Evolutionary conservation across 2,888 invertebrate genomes (phyloP).

Genomic region (Liodrosophila aerea): DNA sequence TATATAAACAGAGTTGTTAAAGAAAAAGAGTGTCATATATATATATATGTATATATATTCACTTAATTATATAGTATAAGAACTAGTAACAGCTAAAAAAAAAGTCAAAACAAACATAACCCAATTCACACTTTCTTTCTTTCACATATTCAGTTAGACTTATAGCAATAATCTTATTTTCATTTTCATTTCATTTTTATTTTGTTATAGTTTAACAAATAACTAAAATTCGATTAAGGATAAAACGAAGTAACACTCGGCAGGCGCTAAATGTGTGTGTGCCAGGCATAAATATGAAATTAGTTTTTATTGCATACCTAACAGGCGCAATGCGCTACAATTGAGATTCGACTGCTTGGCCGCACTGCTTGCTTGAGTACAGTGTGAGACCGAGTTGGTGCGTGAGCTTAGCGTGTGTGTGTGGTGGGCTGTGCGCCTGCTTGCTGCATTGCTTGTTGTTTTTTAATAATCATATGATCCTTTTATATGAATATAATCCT

Average conservation of each 20-base stretch:
- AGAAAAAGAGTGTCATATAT: conserved; percentile 25
- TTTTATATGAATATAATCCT: conserved; percentile 19
- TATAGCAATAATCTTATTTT: conserved; percentile 11
- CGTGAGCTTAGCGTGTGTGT: background rate
- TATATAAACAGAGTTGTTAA: conserved; percentile 7
- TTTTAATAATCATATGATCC: conserved; percentile 13
- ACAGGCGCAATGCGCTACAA: conserved; percentile 34
- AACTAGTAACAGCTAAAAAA: conserved; percentile 40
- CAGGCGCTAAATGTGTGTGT: conserved; percentile 55
- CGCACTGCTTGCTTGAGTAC: conserved; percentile 7
- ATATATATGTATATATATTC: conserved; percentile 1
- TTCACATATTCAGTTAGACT: conserved; percentile 26
- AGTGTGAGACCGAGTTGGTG: conserved; percentile 8
- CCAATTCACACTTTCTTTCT: conserved; percentile 36
- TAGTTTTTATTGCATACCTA: conserved; percentile 37
- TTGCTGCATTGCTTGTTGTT: conserved; percentile 25
- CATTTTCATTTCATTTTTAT: conserved; percentile 4
- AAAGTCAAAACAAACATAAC: conserved; percentile 15
- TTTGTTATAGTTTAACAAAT: conserved; percentile 45
- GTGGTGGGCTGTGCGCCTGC: conserved; percentile 14
- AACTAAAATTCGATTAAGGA: conserved; percentile 68
- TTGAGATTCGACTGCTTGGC: conserved; percentile 23
- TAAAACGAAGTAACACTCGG: conserved; percentile 47
- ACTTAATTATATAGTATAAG: conserved; percentile 36
- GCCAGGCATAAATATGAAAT: conserved; percentile 17